Percentiles rank a stretch among this genome's conserved stretches.
Conservation (phyloP, 2,888 invertebrate species). For the Chrysotoxum bicinctum region DNA sequence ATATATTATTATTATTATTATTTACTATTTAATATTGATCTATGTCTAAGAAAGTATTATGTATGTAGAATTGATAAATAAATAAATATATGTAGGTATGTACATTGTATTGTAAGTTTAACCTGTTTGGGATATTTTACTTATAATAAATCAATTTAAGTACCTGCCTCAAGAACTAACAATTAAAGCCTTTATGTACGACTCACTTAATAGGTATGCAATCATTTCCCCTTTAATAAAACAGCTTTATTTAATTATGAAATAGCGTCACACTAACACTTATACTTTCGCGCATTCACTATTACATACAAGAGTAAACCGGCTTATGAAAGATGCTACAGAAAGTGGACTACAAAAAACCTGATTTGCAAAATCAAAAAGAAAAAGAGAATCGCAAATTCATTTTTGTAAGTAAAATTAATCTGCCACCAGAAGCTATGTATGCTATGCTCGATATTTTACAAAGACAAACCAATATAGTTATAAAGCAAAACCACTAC, state of each 20-base stretch:
- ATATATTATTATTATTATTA: no score
- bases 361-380: background rate
- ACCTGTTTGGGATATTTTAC: background rate
- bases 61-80: no score
- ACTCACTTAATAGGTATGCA: background rate
- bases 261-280: conserved; percentile 3
- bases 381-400: background rate
- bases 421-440: background rate
- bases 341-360: conserved; percentile 8
- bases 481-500: background rate
- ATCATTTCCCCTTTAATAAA: background rate
- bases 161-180: conserved; percentile 34
- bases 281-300: background rate
- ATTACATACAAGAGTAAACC: background rate
- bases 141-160: background rate
- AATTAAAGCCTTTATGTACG: conserved; percentile 4
- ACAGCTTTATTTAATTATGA: conserved; percentile 16
- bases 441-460: background rate
- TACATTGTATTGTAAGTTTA: no score
- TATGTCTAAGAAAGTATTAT: no score
- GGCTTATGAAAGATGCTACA: conserved; percentile 15
- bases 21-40: no score
- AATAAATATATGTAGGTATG: no score
- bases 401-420: background rate
- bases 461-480: background rate